Evolutionary conservation across 2,113 vertebrate genomes (phyloP), one percentile per base, ranked within the genome.

Genomic region (Jaculus jaculus): DNA sequence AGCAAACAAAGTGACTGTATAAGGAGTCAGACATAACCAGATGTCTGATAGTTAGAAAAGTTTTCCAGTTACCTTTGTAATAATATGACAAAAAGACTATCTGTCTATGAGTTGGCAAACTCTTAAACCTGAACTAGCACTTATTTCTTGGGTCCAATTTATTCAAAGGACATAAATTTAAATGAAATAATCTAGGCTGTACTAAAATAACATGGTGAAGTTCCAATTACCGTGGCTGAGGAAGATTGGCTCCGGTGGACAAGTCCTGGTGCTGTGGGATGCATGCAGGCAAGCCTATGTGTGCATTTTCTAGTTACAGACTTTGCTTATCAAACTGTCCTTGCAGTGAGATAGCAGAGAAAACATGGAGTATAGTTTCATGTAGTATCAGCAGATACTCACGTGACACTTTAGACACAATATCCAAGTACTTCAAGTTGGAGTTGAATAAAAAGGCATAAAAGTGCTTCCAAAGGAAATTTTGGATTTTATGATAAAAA

Each of bases 241-340:
- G 39, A 87, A 84, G 6, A 47, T 0, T 65, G 20, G 5, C 32
- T 78, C 85, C 39, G 5, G 5, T 15, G 4, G 72, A 39, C 2
- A 21, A 47, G 1, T n/a, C 23, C 47, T 37, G 34, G 2, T 24
- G 9, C 75, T 20, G 0, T 6, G 16, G 9, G 9, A 63, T 5
- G 3, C 66, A 23, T 21, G 21, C 34, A 37, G 23, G 34, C 13
- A 74, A 60, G 18, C 18, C 12, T 13, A 20, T 69, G 16, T 42
- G 20, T 2, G 10, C 28, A 34, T 17, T 24, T 65, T 9, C 34
- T 39, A 10, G 7, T n/a, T 26, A 58, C 17, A 84, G 18, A 2
- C 37, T 28, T 72, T 84, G 8, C n/a, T 34, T 18, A 1, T 58
- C 71, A n/a, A 63, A 71, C 21, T 11, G 1, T 34, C 3, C 37